Base-by-base conservation (phyloP, 2,113 vertebrate genomes). In the Pelvicachromis taeniatus region DNA sequence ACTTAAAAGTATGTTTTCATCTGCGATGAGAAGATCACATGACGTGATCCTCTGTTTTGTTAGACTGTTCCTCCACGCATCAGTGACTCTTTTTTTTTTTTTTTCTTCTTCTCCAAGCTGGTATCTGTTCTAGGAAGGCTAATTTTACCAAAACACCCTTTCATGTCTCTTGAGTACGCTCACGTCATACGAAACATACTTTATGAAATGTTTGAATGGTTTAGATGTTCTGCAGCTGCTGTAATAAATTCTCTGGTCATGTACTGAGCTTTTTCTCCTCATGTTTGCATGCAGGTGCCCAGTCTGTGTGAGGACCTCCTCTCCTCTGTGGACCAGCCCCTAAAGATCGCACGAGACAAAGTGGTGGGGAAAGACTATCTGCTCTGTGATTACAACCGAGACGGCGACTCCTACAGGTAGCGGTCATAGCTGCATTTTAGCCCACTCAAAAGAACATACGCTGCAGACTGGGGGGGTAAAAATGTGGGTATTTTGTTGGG, bases 281-380 rank as follows among this genome's bases (percentile, higher is more conserved):
- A 12, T 92, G 63, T 85, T 78, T 94, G 50, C 68, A 3, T 88
- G 73, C 87, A 99, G 99, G 98, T 99, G 40, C 98, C 98, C 42
- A 97, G 95, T 93, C 96, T 99, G 80, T 99, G 98, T 91, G 99
- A 99, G 96, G 99, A 99, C 94, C 97, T 99, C 91, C 97, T 99
- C 90, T 99, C 99, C 80, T 99, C 99, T 48, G 99, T 99, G 82
- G 99, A 99, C 96, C 99, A 99, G 96, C 99, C 99, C 1, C 94
- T 99, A 95, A 99, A 99, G 95, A 99, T 99, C 17, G 98, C 99
- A 21, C 95, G 98, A 59, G 99, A 99, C 91, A 99, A 98, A 89
- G 97, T 97, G 78, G 97, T 99, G 91, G 99, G 98, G 21, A 99
- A 99, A 93, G 99, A 99, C 94, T 99, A 99, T 93, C 96, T 99